Conservation (phyloP, 2,888 invertebrate genomes). For the Anaspis maculata region DNA sequence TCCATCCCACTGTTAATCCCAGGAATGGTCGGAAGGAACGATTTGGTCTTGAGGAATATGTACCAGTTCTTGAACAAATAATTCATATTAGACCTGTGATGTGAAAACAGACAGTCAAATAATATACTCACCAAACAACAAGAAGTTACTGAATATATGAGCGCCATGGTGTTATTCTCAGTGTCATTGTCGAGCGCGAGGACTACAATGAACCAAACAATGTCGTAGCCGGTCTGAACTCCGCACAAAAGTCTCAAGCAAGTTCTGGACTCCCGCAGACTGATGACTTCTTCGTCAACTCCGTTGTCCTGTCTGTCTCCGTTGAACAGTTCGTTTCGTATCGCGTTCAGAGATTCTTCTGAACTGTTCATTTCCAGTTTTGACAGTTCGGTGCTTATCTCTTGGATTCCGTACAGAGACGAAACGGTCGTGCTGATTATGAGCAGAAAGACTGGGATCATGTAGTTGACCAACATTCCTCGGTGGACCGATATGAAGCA, state of each 20-base stretch:
- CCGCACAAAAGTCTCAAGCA: constrained; percentile 56
- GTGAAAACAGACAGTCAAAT: neutral
- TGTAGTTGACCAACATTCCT: constrained; percentile 69
- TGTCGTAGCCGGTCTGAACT: constrained; percentile 61
- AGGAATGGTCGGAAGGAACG: constrained; percentile 30
- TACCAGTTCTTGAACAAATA: constrained; percentile 38
- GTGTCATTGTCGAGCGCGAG: constrained; percentile 61
- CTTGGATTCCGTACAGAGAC: constrained; percentile 48
- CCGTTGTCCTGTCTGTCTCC: constrained; percentile 27
- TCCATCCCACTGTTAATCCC: constrained; percentile 20
- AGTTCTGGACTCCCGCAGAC: constrained; percentile 51
- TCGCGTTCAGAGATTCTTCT: constrained; percentile 36
- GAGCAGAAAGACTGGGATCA: constrained; percentile 61
- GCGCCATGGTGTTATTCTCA: constrained; percentile 51
- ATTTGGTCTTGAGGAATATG: constrained; percentile 36
- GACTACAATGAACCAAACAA: constrained; percentile 68
- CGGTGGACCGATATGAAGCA: constrained; percentile 72
- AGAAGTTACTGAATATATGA: constrained; percentile 50
- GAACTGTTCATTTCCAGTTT: constrained; percentile 38
- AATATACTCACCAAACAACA: constrained; percentile 46
- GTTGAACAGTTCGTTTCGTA: constrained; percentile 32
- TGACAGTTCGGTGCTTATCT: constrained; percentile 39
- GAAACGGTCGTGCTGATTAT: constrained; percentile 56
- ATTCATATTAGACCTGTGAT: neutral
- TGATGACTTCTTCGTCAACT: constrained; percentile 28